Percentiles rank a stretch among this genome's conserved stretches.
These are phyloP conservation scores for Eupeodes latifasciatus DNA, from an alignment of 2,888 invertebrate species.

Conservation along the genomic window DNA sequence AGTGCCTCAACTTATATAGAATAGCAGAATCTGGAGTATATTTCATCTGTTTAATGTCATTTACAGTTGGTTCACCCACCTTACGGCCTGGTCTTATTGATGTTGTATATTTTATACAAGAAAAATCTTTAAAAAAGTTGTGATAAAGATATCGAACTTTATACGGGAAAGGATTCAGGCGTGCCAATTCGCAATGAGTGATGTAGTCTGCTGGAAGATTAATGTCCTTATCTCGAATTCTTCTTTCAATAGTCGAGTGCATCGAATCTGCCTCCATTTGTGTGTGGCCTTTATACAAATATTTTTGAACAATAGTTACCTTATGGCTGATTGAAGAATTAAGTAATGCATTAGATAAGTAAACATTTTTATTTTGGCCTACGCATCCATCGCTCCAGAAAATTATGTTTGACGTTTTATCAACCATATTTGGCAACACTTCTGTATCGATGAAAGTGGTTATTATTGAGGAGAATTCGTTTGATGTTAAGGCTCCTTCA, in stretches of 20 bases:
- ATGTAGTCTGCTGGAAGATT: slow-evolving; percentile 26
- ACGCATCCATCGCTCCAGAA: too few relatives aligned
- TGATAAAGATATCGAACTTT: slow-evolving; percentile 38
- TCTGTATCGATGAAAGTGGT: too few relatives aligned
- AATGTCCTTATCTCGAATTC: slow-evolving; percentile 19
- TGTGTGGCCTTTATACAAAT: slow-evolving; percentile 17
- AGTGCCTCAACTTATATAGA: background rate
- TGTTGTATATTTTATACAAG: background rate
- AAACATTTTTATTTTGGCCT: slow-evolving; percentile 11
- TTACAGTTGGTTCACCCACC: background rate
- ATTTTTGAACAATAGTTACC: slow-evolving; percentile 16
- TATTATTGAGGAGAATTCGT: slow-evolving; percentile 20
- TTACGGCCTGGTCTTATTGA: slow-evolving; percentile 26
- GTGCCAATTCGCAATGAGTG: slow-evolving; percentile 16
- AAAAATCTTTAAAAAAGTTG: slow-evolving; percentile 42
- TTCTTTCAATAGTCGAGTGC: slow-evolving; percentile 33
- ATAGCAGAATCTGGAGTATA: slow-evolving; percentile 5
- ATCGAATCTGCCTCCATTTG: slow-evolving; percentile 30
- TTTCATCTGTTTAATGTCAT: slow-evolving; percentile 18
- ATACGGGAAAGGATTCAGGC: background rate
- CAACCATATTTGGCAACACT: too few relatives aligned
- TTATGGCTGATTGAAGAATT: slow-evolving; percentile 5
- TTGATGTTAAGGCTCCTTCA: slow-evolving; percentile 11
- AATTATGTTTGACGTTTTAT: too few relatives aligned
- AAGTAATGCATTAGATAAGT: slow-evolving; percentile 1